Evolutionary conservation across 2,113 vertebrate species (phyloP).

Genomic region (Hippolais icterina): DNA sequence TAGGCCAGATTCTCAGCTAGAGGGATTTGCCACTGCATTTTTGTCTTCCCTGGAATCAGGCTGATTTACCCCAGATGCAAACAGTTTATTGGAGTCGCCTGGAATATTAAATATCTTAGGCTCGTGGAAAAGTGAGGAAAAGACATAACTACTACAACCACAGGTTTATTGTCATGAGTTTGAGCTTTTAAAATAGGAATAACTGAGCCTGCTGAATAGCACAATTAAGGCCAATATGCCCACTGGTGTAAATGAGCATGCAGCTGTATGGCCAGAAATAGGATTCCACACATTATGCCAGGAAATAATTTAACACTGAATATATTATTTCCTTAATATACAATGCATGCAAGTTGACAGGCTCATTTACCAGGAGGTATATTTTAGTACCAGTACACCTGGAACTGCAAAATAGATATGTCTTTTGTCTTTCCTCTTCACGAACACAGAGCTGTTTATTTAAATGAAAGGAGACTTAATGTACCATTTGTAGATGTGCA

Average conservation of each 20-base stretch:
- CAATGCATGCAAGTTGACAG: slow-evolving; percentile 8
- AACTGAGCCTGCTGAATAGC: not conserved
- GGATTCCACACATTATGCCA: slow-evolving; percentile 10
- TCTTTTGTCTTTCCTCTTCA: slow-evolving; percentile 13
- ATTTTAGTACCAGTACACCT: slow-evolving; percentile 33
- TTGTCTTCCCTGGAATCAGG: slow-evolving; percentile 10
- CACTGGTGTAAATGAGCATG: slow-evolving; percentile 19
- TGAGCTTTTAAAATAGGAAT: slow-evolving; percentile 17
- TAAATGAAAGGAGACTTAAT: slow-evolving; percentile 36
- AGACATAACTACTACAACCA: not conserved
- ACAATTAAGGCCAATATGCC: not conserved
- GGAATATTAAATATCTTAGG: slow-evolving; percentile 1
- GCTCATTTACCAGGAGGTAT: slow-evolving; percentile 28
- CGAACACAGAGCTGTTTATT: slow-evolving; percentile 30
- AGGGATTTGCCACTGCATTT: slow-evolving; percentile 12
- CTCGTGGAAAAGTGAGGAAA: slow-evolving; percentile 24
- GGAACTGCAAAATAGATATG: not conserved
- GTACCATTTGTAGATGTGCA: not conserved
- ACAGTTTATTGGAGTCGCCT: not conserved
- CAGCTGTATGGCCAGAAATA: slow-evolving; percentile 8
- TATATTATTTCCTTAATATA: slow-evolving; percentile 42
- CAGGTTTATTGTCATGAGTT: slow-evolving; percentile 32
- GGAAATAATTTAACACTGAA: slow-evolving; percentile 32
- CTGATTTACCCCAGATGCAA: slow-evolving; percentile 39
- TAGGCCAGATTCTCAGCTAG: slow-evolving; percentile 53